Base-by-base conservation (phyloP, 1,140 invertebrate species). In the Aphaenogaster ashmeadi region DNA sequence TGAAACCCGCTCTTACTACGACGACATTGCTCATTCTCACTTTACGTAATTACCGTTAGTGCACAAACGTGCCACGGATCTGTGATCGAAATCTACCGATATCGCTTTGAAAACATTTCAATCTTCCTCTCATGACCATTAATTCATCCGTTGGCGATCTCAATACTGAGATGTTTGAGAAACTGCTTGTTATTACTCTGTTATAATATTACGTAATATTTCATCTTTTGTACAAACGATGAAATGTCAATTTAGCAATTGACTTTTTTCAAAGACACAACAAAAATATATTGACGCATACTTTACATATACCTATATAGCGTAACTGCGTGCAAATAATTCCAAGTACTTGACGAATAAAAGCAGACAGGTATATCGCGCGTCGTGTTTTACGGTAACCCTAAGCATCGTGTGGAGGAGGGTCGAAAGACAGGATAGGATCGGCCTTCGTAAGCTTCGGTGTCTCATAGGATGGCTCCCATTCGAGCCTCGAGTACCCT, bases 341-440 rank as follows among this genome's bases (percentile, higher is more conserved):
- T 93, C 88, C 89, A 86, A 91, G 89, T 91, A 93, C 91, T 93
- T 93, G 92, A 89, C 71, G 89, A 91, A 90, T 91, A 92, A 90
- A 89, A 89, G 89, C 85, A 81, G 80, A 84, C 84, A 67, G 87
- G 86, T 88, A 78, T 87, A 80, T 83, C 77, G 78, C 75, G 69
- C 78, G 75, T 75, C 90, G 87, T 91, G 87, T 90, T 88, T 92
- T 93, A 92, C 87, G 92, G 90, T 92, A 90, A 91, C 88, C 88
- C 88, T 86, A 92, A 93, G 90, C 88, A 90, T 93, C 38, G n/a
- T 86, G 74, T 60, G 86, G 80, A 89, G 89, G 85, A 71, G 86
- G 74, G 79, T 81, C 52, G 41, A 52, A 84, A 86, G 81, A 88
- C 62, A 21, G 36, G 50, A 62, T 21, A 67, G 64, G 71, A 87